Evolutionary conservation across 1,140 invertebrate species (phyloP), one percentile per base, ranked within the genome.

Genomic region (Drepana arcuata): DNA sequence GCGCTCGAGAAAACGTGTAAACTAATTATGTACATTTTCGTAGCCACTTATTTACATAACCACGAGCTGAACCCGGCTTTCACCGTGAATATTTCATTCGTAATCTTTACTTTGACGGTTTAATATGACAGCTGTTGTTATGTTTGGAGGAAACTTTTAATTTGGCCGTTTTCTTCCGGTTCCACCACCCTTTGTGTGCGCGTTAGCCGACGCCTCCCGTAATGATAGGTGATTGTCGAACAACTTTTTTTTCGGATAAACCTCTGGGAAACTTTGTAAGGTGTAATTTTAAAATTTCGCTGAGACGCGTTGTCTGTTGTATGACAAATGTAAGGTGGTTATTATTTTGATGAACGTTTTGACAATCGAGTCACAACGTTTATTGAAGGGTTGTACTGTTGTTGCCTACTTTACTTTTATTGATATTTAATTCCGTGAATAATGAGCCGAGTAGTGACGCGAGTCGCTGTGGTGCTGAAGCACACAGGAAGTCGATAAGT

Each of bases 1-100:
- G 44, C 50, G 59, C 52, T 42, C 47, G 68, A 71, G 74, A 70
- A 73, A 79, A 81, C 69, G 72, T 79, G 74, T 79, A 79, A 81
- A 81, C 77, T 81, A 81, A 81, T 81, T 81, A 79, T 81, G 68
- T 81, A 81, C 74, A 70, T 81, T 81, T 81, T 81, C 77, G 77
- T 81, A 66, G 72, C 70, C 70, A 81, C 72, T 81, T 81, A 81
- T 81, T 81, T 81, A 79, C 77, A 81, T 81, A 81, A 79, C 68
- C 70, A 66, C 64, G 58, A 60, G 44, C 64, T 67, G 62, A 72
- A 59, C 66, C 60, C 67, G 66, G 74, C 74, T 79, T 77, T 81
- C 77, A 79, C 73, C 74, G 77, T 81, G 74, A 79, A 81, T 81
- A 81, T 79, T 81, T 81, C 69, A 82, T 82, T 78, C 56, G 77